Evolutionary conservation across 2,113 vertebrate genomes (phyloP).

Genomic region (Copsychus sechellarum): DNA sequence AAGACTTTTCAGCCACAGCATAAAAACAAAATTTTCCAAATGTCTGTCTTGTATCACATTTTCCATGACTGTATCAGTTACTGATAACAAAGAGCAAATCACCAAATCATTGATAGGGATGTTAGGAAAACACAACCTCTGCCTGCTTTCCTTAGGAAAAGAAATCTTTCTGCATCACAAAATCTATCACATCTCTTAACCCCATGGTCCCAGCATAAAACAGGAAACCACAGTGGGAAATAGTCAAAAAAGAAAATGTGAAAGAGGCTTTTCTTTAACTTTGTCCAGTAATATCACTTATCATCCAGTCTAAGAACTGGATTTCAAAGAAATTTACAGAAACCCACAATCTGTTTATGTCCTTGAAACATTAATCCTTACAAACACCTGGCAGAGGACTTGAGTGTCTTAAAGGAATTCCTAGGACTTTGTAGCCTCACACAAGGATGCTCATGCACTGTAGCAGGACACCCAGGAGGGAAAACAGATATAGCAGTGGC

Average conservation of each 20-base stretch:
- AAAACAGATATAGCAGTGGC: neutral
- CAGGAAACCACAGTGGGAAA: neutral
- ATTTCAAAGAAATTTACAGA: slow-evolving; percentile 44
- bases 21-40: slow-evolving; percentile 56
- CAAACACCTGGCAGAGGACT: slow-evolving; percentile 21
- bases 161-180: neutral
- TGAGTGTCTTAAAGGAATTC: neutral
- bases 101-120: neutral
- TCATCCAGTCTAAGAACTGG: neutral
- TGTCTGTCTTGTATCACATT: slow-evolving; percentile 53
- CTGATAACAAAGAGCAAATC: slow-evolving; percentile 64
- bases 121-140: slow-evolving; percentile 37
- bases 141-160: neutral
- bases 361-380: neutral
- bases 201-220: neutral
- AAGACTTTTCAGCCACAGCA: slow-evolving; percentile 62
- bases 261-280: neutral
- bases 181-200: neutral
- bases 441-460: neutral
- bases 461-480: neutral
- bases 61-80: slow-evolving; percentile 67
- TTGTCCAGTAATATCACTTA: slow-evolving; percentile 7
- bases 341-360: slow-evolving; percentile 13
- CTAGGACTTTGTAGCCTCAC: neutral
- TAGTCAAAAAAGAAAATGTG: neutral